Evolutionary conservation across 2,888 invertebrate species (phyloP), one percentile per base, ranked within the genome.

Genomic region (Steromphala cineraria): DNA sequence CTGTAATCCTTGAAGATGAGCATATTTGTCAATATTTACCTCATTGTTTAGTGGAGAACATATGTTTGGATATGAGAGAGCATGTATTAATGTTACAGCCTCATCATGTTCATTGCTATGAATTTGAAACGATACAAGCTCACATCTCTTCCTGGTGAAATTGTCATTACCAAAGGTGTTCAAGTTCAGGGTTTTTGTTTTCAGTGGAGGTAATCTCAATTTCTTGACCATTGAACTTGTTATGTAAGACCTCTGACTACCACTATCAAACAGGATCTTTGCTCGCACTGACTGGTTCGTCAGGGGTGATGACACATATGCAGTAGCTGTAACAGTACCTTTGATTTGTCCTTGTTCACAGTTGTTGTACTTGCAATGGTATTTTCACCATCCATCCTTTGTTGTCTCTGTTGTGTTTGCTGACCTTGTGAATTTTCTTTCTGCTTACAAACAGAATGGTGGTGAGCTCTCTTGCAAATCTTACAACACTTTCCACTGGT

Each of bases 81-180:
- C 67, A 31, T 36, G 31, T 36, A 36, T 7, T 36, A 7, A 36
- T 36, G 36, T 36, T 7, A 2, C 36, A 36, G 2, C 7, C 36
- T 36, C 36, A 36, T 36, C 7, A 36, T 36, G 36, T 17, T 67
- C 36, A 28, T 67, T 67, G 36, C 28, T 17, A 24, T 24, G 15
- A 17, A 67, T 31, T 67, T 28, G 17, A 19, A 67, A 31, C 24
- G 28, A 28, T 17, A 67, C 67, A 31, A 67, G 31, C 8, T 67
- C 67, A 67, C 67, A 67, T 2, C 36, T 19, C 24, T 24, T 67
- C 67, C 36, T 67, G 17, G 67, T 31, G 36, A 28, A 67, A 24
- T 24, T 67, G 21, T 67, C 67, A 67, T 17, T 67, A 24, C 67
- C 67, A 67, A 67, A 67, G 17, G 67, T 67, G 67, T 67, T 67